These are phyloP conservation scores for Anticlea derivata DNA, from an alignment of 2,888 invertebrate species.

Conservation along the genomic window DNA sequence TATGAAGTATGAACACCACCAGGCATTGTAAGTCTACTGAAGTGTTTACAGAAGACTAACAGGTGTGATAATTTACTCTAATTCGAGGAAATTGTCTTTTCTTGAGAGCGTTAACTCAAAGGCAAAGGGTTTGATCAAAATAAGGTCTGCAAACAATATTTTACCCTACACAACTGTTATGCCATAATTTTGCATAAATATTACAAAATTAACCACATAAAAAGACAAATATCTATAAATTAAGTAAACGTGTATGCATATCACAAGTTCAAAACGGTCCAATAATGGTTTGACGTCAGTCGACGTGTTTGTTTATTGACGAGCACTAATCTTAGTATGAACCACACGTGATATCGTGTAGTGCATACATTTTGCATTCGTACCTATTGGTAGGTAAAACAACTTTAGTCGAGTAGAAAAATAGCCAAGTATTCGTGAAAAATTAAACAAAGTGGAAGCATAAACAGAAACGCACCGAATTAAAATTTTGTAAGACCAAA, in stretches of 20 bases:
- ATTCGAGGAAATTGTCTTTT: too few species aligned
- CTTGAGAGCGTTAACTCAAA: too few species aligned
- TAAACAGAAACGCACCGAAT: constrained; percentile 43
- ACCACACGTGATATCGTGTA: neutral
- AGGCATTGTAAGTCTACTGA: too few species aligned
- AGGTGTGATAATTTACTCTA: too few species aligned
- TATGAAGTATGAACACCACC: too few species aligned
- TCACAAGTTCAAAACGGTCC: constrained; percentile 22
- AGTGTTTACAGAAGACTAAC: too few species aligned
- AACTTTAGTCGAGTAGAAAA: too few species aligned
- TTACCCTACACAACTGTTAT: too few species aligned
- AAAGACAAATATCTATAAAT: neutral
- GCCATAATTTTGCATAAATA: neutral
- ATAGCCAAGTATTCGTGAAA: neutral
- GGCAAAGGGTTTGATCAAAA: too few species aligned
- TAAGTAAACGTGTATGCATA: neutral
- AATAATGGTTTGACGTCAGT: constrained; percentile 63
- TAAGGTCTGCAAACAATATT: too few species aligned
- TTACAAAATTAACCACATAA: neutral
- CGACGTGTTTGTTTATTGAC: constrained; percentile 69
- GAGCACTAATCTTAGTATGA: constrained; percentile 59
- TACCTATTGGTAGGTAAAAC: too few species aligned
- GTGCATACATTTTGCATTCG: too few species aligned
- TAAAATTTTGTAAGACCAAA: constrained; percentile 72
- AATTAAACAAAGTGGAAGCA: constrained; percentile 30